Conservation (phyloP, 2,888 invertebrate genomes). For the Drosophila robusta region DNA sequence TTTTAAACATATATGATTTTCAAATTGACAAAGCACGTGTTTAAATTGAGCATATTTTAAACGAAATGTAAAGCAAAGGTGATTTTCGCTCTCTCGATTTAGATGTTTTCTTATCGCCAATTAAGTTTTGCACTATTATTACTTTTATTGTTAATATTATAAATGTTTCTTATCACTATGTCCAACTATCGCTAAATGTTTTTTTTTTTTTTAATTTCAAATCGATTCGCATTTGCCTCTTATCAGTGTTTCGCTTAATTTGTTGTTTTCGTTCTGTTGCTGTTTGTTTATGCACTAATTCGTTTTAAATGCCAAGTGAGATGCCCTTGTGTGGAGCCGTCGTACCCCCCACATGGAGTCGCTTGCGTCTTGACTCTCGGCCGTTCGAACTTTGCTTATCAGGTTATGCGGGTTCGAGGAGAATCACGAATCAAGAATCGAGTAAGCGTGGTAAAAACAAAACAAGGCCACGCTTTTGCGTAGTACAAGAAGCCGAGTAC, state of each 20-base stretch:
- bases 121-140: background rate
- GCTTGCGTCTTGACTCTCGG: too few species aligned
- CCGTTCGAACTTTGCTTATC: constrained; percentile 19
- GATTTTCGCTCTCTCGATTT: background rate
- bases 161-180: background rate
- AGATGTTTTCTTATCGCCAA: too few species aligned
- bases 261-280: constrained; percentile 50
- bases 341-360: constrained; percentile 26
- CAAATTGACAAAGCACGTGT: too few species aligned
- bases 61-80: background rate
- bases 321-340: constrained; percentile 38
- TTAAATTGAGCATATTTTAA: too few species aligned
- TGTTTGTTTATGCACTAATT: constrained; percentile 59
- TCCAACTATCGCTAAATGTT: background rate
- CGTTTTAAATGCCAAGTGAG: constrained; percentile 48
- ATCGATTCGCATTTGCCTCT: constrained; percentile 22
- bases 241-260: constrained; percentile 51
- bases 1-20: too few species aligned
- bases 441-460: background rate
- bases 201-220: background rate
- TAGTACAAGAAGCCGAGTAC: constrained; percentile 2
- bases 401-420: background rate
- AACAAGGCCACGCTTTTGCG: background rate
- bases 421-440: too few species aligned
- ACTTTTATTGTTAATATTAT: background rate